These are phyloP conservation scores for Nasonia oneida DNA, from an alignment of 2,888 invertebrate species.

Conservation along the genomic window DNA sequence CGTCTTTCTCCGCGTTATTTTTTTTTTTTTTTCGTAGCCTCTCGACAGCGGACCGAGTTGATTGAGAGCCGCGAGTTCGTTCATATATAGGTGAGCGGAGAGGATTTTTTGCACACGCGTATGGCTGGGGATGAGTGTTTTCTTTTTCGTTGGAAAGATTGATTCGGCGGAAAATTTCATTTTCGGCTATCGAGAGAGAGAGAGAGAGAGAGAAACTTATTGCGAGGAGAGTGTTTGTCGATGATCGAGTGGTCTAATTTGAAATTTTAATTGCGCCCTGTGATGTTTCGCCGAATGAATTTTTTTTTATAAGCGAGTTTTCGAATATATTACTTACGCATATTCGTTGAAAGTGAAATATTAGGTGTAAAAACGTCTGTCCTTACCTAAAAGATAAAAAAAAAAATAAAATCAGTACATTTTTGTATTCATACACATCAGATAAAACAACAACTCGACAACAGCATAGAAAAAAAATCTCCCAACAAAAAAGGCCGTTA, in stretches of 20 bases:
- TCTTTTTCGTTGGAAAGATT: background rate
- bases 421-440: background rate
- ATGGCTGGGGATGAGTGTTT: background rate
- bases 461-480: background rate
- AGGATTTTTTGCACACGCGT: background rate
- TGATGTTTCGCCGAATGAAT: background rate
- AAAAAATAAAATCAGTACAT: background rate
- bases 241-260: background rate
- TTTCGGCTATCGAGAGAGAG: background rate
- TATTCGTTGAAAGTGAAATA: background rate
- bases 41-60: background rate
- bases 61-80: background rate
- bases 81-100: background rate
- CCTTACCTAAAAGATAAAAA: background rate
- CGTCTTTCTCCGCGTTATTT: background rate
- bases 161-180: background rate
- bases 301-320: background rate
- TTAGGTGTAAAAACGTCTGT: background rate
- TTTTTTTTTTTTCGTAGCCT: background rate
- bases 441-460: background rate
- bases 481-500: background rate
- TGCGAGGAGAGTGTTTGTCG: background rate
- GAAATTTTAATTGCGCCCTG: background rate
- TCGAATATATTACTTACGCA: background rate
- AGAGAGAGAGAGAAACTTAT: background rate